These are phyloP conservation scores for Lagenorhynchus albirostris DNA, from an alignment of 2,113 vertebrate genomes.

Conservation along the genomic window DNA sequence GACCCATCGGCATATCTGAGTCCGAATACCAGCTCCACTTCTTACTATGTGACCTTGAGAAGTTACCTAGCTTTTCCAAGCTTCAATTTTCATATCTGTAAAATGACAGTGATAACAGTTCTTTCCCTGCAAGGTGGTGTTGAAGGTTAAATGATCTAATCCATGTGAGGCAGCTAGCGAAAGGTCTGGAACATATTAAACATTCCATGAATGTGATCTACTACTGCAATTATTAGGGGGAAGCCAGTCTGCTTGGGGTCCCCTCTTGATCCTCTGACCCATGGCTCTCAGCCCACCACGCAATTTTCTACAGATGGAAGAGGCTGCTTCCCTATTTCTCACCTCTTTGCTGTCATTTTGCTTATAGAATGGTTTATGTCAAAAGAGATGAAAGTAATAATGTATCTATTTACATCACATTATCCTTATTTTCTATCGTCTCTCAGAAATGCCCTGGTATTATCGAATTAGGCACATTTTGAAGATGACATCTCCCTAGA, in stretches of 20 bases:
- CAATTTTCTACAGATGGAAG: not conserved
- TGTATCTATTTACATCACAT: slow-evolving; percentile 57
- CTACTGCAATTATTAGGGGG: not conserved
- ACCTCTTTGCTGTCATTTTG: not conserved
- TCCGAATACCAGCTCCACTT: not conserved
- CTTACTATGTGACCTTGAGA: not conserved
- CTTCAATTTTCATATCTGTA: not conserved
- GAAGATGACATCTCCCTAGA: slow-evolving; percentile 50
- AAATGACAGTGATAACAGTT: not conserved
- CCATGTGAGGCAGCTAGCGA: not conserved
- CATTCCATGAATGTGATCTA: not conserved
- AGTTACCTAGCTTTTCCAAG: not conserved
- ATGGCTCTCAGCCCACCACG: not conserved
- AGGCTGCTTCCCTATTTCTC: not conserved
- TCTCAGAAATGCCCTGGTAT: slow-evolving; percentile 39
- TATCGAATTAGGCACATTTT: slow-evolving; percentile 57
- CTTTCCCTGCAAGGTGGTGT: not conserved
- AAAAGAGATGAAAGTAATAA: slow-evolving; percentile 49
- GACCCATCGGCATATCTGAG: not conserved
- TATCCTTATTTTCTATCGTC: slow-evolving; percentile 29
- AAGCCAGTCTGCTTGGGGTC: not conserved
- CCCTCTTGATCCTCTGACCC: not conserved
- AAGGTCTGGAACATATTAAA: not conserved
- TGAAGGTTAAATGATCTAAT: not conserved
- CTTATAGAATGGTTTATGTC: slow-evolving; percentile 37